These are phyloP conservation scores for Oryzias curvinotus DNA, from an alignment of 2,113 vertebrate genomes.

Conservation along the genomic window DNA sequence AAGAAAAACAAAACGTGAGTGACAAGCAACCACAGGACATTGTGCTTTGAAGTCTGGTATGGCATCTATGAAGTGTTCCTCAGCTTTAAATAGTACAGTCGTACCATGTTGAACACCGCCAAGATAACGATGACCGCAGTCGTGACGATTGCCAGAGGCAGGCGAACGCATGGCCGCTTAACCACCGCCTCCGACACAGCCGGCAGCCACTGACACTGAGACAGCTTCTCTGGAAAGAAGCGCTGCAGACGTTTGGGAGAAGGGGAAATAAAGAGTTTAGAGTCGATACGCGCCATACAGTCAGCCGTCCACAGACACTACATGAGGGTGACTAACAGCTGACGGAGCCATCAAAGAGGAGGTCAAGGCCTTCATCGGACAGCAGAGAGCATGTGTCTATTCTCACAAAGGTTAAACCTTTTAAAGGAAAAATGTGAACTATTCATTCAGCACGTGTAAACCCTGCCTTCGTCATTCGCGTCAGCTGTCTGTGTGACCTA, in stretches of 20 bases:
- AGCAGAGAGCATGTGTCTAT: slow-evolving; percentile 19
- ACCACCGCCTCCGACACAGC: slow-evolving; percentile 84
- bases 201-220: slow-evolving; percentile 72
- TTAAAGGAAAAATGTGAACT: background rate
- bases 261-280: slow-evolving; percentile 7
- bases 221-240: slow-evolving; percentile 78
- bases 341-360: slow-evolving; percentile 23
- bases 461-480: background rate
- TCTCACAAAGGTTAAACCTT: slow-evolving; percentile 17
- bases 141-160: slow-evolving; percentile 83
- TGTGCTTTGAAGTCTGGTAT: slow-evolving; percentile 25
- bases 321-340: slow-evolving; percentile 13
- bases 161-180: slow-evolving; percentile 83
- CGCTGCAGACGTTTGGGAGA: slow-evolving; percentile 67
- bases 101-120: slow-evolving; percentile 88
- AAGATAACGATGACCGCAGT: slow-evolving; percentile 81
- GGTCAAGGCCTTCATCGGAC: slow-evolving; percentile 18
- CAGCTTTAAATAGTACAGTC: slow-evolving; percentile 34
- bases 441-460: background rate
- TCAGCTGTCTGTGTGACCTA: too few relatives aligned
- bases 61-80: slow-evolving; percentile 22
- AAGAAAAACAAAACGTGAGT: slow-evolving; percentile 36
- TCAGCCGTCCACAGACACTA: slow-evolving; percentile 27
- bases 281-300: slow-evolving; percentile 12
- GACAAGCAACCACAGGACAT: slow-evolving; percentile 12